Base-by-base conservation (phyloP, 2,888 invertebrate genomes). In the Euplagia quadripunctaria region DNA sequence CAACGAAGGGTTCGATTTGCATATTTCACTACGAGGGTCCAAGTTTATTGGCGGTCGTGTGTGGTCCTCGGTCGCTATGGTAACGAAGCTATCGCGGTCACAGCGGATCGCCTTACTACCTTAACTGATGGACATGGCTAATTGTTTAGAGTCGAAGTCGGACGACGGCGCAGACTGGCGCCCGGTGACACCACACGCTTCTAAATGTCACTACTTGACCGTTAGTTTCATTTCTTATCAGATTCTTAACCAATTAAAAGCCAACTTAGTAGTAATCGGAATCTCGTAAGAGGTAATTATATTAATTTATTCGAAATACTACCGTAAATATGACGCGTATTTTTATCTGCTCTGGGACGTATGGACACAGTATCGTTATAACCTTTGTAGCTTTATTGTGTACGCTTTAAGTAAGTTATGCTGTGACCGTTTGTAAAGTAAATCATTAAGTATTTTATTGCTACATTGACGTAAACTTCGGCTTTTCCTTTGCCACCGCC, bases 21-120 rank as follows among this genome's bases (percentile, higher is more conserved):
- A 93, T 93, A 84, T 84, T 84, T 82, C 81, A 79, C 77, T 85
- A 80, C 83, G 86, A 86, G 85, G 85, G 85, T 86, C 87, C 84
- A 86, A 87, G 85, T 86, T 88, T 87, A 87, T 87, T 86, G 82
- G 85, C 88, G 88, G 86, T 91, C 94, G 94, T 95, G 95, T 95
- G 95, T 95, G 95, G 95, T 95, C 95, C 91, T 91, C 87, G 85
- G 95, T 95, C 88, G 83, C 92, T 87, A 94, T 93, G 90, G 94
- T 83, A 89, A 89, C 89, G 85, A 84, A 84, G 85, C 79, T 85
- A 88, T 87, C 80, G 83, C 87, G 82, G 84, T 86, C 84, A 80
- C 71, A 75, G 79, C 70, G 84, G 78, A 85, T 85, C 79, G 84
- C 80, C 81, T 85, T 74, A 75, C 78, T 73, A 73, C 77, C 82